These are phyloP conservation scores for Neodiprion fabricii DNA, from an alignment of 1,140 invertebrate genomes.

Conservation along the genomic window DNA sequence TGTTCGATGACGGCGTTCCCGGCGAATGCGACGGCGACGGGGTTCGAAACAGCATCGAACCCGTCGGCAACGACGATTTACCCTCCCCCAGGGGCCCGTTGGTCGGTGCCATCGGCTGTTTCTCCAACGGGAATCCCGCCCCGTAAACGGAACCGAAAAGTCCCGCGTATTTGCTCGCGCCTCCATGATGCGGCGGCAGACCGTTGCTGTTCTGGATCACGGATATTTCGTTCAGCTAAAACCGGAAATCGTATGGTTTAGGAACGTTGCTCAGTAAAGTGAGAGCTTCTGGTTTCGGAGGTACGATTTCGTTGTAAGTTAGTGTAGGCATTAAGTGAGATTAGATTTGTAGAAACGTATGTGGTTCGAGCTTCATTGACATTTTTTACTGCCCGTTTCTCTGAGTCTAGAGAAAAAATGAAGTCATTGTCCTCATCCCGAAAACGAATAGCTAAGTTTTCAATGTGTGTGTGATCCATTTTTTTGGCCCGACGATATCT, in stretches of 20 bases:
- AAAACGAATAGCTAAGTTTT: too few species aligned
- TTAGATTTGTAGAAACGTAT: too few species aligned
- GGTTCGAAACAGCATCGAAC: slow-evolving; percentile 56
- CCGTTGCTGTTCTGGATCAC: slow-evolving; percentile 67
- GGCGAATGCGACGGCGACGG: slow-evolving; percentile 55
- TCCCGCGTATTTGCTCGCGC: slow-evolving; percentile 55
- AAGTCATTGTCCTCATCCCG: too few species aligned
- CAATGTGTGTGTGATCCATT: too few species aligned
- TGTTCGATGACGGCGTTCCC: slow-evolving; percentile 49
- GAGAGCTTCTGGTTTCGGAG: too few species aligned
- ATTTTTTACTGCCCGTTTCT: too few species aligned
- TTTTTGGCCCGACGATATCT: too few species aligned
- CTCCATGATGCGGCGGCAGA: slow-evolving; percentile 47
- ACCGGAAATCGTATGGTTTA: slow-evolving; percentile 26
- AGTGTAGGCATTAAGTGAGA: too few species aligned
- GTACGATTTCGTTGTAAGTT: too few species aligned
- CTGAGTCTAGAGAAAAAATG: too few species aligned
- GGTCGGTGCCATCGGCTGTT: slow-evolving; percentile 45
- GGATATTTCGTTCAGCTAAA: slow-evolving; percentile 71
- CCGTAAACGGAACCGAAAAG: slow-evolving; percentile 55
- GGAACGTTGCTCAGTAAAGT: slow-evolving; percentile 15
- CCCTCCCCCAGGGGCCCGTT: slow-evolving; percentile 49
- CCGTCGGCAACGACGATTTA: slow-evolving; percentile 50
- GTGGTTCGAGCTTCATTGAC: too few species aligned
- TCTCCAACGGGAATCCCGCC: slow-evolving; percentile 42